These are phyloP conservation scores for Sphecodes monilicornis DNA, from an alignment of 2,888 invertebrate species.

Conservation along the genomic window DNA sequence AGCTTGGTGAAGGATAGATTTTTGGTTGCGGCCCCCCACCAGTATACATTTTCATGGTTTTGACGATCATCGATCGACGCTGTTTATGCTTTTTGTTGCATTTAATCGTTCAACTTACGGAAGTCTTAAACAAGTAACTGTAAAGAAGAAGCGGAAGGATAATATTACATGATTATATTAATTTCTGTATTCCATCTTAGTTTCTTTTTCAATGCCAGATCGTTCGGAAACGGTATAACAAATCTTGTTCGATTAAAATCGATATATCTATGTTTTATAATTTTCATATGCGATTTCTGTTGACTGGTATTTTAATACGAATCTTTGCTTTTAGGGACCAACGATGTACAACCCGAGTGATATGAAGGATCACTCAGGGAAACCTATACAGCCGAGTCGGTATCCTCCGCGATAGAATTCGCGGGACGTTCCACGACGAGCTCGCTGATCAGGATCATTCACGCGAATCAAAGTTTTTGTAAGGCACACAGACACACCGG, in stretches of 20 bases:
- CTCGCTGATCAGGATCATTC: conserved; percentile 28
- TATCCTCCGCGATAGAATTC: conserved; percentile 79
- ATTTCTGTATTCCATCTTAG: conserved; percentile 7
- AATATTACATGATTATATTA: conserved; percentile 2
- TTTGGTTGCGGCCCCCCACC: conserved; percentile 46
- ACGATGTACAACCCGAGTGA: conserved; percentile 81
- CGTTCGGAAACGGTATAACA: not conserved
- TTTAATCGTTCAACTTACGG: conserved; percentile 7
- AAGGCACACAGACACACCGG: conserved; percentile 22
- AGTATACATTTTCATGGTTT: conserved; percentile 36
- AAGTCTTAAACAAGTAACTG: conserved; percentile 5
- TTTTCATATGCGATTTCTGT: not conserved
- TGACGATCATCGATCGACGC: conserved; percentile 15
- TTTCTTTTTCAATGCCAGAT: conserved; percentile 3
- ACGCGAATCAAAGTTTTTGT: conserved; percentile 28
- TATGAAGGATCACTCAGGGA: conserved; percentile 77
- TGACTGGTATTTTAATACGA: conserved; percentile 21
- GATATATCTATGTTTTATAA: conserved; percentile 22
- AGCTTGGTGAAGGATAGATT: conserved; percentile 70
- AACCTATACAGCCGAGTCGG: conserved; percentile 73
- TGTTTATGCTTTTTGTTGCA: conserved; percentile 21
- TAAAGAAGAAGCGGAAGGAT: not conserved
- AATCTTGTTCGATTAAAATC: conserved; percentile 15
- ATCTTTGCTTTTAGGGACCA: conserved; percentile 78
- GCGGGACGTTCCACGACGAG: conserved; percentile 15